phyloP scores from a whole-genome alignment of 2,888 invertebrate genomes.

The Siphlonurus alternatus region DNA sequence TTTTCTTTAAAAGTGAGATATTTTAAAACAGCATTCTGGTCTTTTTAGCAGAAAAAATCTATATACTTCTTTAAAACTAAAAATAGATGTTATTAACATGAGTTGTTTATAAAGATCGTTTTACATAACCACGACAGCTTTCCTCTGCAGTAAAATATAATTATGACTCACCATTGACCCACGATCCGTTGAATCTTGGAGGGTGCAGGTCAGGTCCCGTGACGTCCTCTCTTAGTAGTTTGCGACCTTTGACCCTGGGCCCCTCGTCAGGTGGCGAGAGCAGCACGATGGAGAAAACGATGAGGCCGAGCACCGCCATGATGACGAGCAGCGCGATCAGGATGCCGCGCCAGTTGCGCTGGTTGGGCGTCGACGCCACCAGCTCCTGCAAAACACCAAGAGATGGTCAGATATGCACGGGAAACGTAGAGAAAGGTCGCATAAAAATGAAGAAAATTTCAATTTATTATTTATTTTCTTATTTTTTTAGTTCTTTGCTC shows the following conservation, averaged over 20 bases:
- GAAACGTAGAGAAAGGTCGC: constrained; percentile 5
- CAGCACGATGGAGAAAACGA: constrained; percentile 79
- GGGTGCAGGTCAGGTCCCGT: constrained; percentile 23
- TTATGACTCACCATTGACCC: constrained; percentile 52
- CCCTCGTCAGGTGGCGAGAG: constrained; percentile 66
- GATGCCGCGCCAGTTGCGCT: constrained; percentile 90
- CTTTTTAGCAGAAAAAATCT: too few species aligned
- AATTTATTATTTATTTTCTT: constrained; percentile 7
- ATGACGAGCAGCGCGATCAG: constrained; percentile 83
- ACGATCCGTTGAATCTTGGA: constrained; percentile 55
- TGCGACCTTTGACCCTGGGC: constrained; percentile 45
- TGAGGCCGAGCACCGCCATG: constrained; percentile 70
- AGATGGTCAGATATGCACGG: not conserved
- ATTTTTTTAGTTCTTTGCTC: constrained; percentile 12
- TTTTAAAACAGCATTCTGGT: too few species aligned
- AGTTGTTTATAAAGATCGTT: too few species aligned
- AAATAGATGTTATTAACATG: too few species aligned
- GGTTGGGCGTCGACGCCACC: constrained; percentile 68
- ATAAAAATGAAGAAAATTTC: not conserved
- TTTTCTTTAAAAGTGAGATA: too few species aligned
- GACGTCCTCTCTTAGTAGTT: constrained; percentile 50
- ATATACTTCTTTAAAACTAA: too few species aligned
- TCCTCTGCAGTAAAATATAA: too few species aligned
- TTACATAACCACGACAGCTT: too few species aligned
- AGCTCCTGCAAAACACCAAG: constrained; percentile 50